Base-by-base conservation (phyloP, 2,797 vertebrate species). In the Rallus crepitans region DNA sequence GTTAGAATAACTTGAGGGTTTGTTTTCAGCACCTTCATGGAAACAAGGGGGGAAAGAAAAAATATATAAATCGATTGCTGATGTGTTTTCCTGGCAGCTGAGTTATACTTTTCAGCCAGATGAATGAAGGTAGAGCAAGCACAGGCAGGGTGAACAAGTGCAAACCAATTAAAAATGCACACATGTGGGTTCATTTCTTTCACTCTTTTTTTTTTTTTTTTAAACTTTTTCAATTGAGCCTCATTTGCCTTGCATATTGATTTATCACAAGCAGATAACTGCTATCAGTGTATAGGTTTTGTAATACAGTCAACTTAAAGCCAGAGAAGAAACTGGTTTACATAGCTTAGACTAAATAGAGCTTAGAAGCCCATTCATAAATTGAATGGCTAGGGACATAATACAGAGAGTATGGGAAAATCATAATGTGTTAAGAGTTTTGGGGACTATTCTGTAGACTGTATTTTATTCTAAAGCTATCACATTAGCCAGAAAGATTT, bases 51-150 rank as follows among this genome's bases (percentile, higher is more conserved):
- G 42, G 40, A 42, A 30, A 35, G 31, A 47, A 47, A 50, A 50
- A 50, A 50, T 9, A 52, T 5, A 52, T 5, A 52, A 52, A 52
- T n/a, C 33, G 73, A n/a, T 7, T 82, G 84, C 55, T 95, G 90
- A 84, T 2, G 1, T 55, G 59, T 71, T 94, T 93, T 85, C 86
- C 78, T 92, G 90, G 82, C 86, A 96, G 83, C 64, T 56, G 40
- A 91, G 16, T 73, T 87, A 27, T 2, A 71, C 45, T 92, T 82
- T 53, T 61, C 86, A 60, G 75, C 71, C 39, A 33, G n/a, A 86
- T 71, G 90, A 93, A 84, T 42, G 83, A 79, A 87, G 48, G 87
- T 19, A 93, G 64, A 84, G 52, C 90, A 94, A 87, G 93, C 71
- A 91, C 4, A 0, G 89, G 72, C 87, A 95, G 45, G 60, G 73